phyloP scores from a whole-genome alignment of 2,797 vertebrate genomes.

The Enoplosus armatus region DNA sequence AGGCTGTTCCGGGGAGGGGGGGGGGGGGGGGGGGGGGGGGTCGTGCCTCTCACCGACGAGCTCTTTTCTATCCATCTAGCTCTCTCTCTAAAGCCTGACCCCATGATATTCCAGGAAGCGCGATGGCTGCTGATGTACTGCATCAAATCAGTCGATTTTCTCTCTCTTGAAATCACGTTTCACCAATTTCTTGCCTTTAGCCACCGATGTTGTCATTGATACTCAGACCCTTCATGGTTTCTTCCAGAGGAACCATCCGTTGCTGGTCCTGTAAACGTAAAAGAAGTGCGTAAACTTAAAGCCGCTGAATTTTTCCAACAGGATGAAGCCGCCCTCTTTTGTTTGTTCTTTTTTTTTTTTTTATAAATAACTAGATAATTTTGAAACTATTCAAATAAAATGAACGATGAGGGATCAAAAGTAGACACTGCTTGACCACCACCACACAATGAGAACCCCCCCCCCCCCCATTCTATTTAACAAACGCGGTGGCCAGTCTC shows the following conservation, averaged over 20 bases:
- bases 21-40: too few species aligned
- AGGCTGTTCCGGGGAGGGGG: conserved; percentile 21
- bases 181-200: neutral
- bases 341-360: too few species aligned
- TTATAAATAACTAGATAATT: too few species aligned
- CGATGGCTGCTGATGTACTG: neutral
- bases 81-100: neutral
- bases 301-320: neutral
- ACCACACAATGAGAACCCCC: too few species aligned
- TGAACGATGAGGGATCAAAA: too few species aligned
- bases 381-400: too few species aligned
- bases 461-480: too few species aligned
- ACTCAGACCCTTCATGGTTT: neutral
- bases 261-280: neutral
- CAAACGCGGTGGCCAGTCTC: too few species aligned
- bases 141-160: neutral
- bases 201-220: neutral
- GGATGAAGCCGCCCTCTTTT: neutral
- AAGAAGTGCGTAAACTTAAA: neutral
- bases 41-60: conserved; percentile 24
- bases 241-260: neutral
- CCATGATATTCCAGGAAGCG: neutral
- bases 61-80: conserved; percentile 25
- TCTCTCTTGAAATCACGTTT: neutral
- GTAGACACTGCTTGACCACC: too few species aligned